Conservation (phyloP, 2,113 vertebrate species). For the Heterotilapia buettikoferi region DNA sequence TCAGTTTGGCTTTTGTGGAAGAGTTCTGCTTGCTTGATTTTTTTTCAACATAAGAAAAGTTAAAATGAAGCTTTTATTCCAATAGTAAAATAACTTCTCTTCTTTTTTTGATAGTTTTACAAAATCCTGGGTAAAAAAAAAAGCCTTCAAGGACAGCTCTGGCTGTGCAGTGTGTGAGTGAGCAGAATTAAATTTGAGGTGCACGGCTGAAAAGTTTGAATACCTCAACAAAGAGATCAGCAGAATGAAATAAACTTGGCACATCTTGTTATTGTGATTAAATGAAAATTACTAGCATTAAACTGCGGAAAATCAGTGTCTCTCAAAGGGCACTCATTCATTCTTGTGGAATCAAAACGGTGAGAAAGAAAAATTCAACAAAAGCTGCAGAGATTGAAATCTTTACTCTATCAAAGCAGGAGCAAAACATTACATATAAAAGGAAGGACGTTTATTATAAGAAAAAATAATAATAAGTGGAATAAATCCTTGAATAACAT, state of each 20-base stretch:
- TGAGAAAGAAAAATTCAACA: neutral
- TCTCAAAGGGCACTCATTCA: neutral
- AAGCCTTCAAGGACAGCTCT: neutral
- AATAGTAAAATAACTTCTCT: neutral
- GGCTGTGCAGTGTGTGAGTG: neutral
- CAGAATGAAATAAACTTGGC: neutral
- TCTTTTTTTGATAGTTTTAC: neutral
- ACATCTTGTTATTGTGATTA: neutral
- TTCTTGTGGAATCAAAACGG: neutral
- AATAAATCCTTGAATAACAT: neutral
- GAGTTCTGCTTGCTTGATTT: neutral
- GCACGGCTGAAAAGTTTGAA: neutral
- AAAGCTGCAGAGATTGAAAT: neutral
- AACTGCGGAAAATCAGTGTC: neutral
- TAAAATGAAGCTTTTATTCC: neutral
- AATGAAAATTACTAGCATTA: neutral
- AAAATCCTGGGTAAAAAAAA: neutral
- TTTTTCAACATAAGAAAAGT: neutral
- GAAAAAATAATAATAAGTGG: neutral
- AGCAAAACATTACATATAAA: neutral
- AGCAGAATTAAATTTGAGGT: neutral
- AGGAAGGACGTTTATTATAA: neutral
- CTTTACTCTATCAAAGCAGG: neutral
- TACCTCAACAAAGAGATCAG: neutral
- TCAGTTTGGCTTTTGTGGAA: neutral